These are phyloP conservation scores for Drosophila niveifrons DNA, from an alignment of 2,888 invertebrate species.

Conservation along the genomic window DNA sequence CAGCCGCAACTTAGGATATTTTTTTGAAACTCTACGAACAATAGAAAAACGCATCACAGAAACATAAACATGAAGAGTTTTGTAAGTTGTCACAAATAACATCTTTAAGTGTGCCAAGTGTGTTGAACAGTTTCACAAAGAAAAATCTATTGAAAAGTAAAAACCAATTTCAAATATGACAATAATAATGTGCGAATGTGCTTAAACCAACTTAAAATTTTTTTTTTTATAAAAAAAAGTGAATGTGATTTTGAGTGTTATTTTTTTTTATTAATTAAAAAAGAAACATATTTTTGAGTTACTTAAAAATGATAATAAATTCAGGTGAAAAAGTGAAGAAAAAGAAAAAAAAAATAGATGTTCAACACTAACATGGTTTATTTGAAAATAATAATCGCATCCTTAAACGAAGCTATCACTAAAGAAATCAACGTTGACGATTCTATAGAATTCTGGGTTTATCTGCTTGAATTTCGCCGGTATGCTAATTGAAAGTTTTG, in stretches of 20 bases:
- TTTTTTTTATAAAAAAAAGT: not conserved
- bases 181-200: conserved; percentile 9
- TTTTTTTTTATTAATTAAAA: conserved; percentile 11
- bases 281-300: not conserved
- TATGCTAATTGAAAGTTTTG: conserved; percentile 34
- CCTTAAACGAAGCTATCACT: not conserved
- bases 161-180: not conserved
- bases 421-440: not conserved
- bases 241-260: conserved; percentile 8
- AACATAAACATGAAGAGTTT: conserved; percentile 76
- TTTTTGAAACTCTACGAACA: conserved; percentile 18
- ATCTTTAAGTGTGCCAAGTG: conserved; percentile 14
- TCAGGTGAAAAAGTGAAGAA: not conserved
- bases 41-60: conserved; percentile 26
- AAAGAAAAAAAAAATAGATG: not conserved
- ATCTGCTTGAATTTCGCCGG: conserved; percentile 17
- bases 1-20: conserved; percentile 45
- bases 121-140: conserved; percentile 10
- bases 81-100: conserved; percentile 71
- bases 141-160: not conserved
- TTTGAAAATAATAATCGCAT: not conserved
- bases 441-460: not conserved
- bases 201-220: not conserved
- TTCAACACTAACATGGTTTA: not conserved
- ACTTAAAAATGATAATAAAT: not conserved